These are phyloP conservation scores for Anisognathus igniventris DNA, from an alignment of 2,797 vertebrate genomes.

Conservation along the genomic window DNA sequence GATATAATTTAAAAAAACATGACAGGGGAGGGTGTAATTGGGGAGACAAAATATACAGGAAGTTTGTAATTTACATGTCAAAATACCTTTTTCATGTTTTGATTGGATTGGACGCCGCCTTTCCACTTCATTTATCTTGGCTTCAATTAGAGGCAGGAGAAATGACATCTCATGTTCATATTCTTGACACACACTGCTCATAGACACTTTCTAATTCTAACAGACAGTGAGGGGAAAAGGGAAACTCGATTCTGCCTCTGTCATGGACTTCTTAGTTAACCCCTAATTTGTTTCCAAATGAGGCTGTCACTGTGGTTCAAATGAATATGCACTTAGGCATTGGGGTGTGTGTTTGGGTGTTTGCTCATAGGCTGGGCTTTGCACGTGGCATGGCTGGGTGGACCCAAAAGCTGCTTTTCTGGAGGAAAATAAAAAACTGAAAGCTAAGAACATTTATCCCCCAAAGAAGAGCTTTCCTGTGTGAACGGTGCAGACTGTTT, in stretches of 20 bases:
- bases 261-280: constrained; percentile 80
- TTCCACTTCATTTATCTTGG: constrained; percentile 81
- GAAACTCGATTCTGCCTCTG: constrained; percentile 72
- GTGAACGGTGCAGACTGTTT: neutral
- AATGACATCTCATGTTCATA: constrained; percentile 72
- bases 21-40: constrained; percentile 82
- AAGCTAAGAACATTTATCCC: neutral
- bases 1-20: constrained; percentile 83
- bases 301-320: constrained; percentile 75
- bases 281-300: constrained; percentile 80
- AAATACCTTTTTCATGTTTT: constrained; percentile 82
- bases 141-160: constrained; percentile 77
- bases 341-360: constrained; percentile 1
- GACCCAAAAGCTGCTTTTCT: neutral
- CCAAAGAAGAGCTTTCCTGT: neutral
- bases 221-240: constrained; percentile 76
- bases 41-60: constrained; percentile 81
- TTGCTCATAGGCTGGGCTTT: neutral
- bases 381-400: neutral
- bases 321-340: constrained; percentile 46
- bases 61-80: constrained; percentile 84
- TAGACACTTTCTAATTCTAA: constrained; percentile 75
- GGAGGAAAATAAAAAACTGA: neutral
- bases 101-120: constrained; percentile 80
- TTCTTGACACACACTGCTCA: constrained; percentile 74